phyloP scores from a whole-genome alignment of 2,888 invertebrate genomes.

The Macrophya annulata region DNA sequence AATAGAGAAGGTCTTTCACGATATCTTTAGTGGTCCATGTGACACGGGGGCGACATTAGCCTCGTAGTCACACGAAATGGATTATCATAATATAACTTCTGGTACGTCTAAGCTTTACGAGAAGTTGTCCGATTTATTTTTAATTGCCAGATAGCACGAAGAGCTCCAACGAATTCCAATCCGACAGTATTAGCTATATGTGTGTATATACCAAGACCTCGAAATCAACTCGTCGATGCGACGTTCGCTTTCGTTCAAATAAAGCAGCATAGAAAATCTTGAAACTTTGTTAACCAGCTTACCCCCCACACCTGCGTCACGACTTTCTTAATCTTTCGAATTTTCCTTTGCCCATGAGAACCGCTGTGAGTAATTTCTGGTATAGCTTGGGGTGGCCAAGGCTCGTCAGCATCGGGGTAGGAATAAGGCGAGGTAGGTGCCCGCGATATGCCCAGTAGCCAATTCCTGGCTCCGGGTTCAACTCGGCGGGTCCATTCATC shows the following conservation, averaged over 20 bases:
- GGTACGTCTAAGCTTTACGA: constrained; percentile 64
- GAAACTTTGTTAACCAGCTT: background rate
- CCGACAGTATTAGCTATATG: background rate
- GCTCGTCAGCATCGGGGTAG: constrained; percentile 52
- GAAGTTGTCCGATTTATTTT: constrained; percentile 63
- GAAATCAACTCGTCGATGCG: background rate
- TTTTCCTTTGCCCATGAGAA: constrained; percentile 48
- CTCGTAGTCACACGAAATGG: constrained; percentile 45
- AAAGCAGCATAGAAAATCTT: background rate
- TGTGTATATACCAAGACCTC: background rate
- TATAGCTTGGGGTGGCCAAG: constrained; percentile 71
- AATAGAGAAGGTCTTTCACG: constrained; percentile 25
- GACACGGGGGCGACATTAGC: constrained; percentile 50
- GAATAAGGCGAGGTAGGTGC: constrained; percentile 74
- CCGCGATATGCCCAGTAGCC: constrained; percentile 78
- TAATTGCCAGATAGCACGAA: constrained; percentile 62
- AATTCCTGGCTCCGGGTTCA: constrained; percentile 78
- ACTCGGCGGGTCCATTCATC: constrained; percentile 79
- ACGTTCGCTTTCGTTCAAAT: background rate
- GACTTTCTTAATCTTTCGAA: background rate
- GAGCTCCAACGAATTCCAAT: background rate
- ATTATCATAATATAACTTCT: constrained; percentile 57
- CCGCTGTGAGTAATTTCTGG: constrained; percentile 65
- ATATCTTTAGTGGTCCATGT: constrained; percentile 35
- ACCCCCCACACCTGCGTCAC: background rate